Base-by-base conservation (phyloP, 2,888 invertebrate species). In the Lymantria monacha region DNA sequence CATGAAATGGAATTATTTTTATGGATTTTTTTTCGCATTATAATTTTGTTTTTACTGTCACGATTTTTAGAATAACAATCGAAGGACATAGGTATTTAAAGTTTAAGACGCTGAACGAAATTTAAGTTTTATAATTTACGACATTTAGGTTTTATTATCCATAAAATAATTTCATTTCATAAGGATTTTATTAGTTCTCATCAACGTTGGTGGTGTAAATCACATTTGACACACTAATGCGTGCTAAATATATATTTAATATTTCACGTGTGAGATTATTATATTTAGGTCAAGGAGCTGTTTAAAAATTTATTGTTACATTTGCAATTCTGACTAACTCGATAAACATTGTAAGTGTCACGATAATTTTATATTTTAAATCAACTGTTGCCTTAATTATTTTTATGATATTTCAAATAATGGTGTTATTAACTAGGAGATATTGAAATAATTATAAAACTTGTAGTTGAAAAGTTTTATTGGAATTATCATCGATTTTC, bases 371-470 rank as follows among this genome's bases (percentile, higher is more conserved):
- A 58, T 61, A 68, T 63, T 66, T 69, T 72, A 59, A 69, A 52
- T 41, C 51, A 66, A 77, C 70, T 78, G 81, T 83, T 86, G 85
- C 85, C 85, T 87, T 87, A 81, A 70, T 77, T 74, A 67, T 67
- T 81, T 80, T 78, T 67, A 73, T 69, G 66, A 74, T 63, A 71
- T 75, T 77, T 81, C 69, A 75, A 76, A 75, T 75, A 63, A 67
- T 68, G 71, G 66, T 67, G 70, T 74, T 71, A 71, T 66, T 57
- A 55, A 68, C 8, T 76, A 74, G 69, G 70, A 66, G 60, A 62
- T 67, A 63, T 51, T 57, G 62, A 55, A 61, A 63, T 71, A 56
- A 67, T 69, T 57, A 66, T 70, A 62, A 70, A 38, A 38, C 11
- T 69, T 78, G 72, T 74, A 76, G 72, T 72, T 47, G 44, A 57